Evolutionary conservation across 2,797 vertebrate genomes (phyloP).

Genomic region (Aplochiton taeniatus): DNA sequence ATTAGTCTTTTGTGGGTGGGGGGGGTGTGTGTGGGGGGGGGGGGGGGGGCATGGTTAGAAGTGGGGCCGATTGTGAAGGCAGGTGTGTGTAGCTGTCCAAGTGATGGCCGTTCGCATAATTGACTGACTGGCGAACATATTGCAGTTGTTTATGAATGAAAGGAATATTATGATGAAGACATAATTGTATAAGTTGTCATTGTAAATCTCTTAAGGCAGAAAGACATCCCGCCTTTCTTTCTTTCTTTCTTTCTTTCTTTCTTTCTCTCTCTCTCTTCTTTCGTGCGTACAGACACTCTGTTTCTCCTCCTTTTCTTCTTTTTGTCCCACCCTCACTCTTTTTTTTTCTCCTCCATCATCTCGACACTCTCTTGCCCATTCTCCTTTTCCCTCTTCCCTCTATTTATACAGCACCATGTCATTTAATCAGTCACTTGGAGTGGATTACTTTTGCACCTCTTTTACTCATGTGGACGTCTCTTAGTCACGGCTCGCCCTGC

Average conservation of each 20-base stretch:
- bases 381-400: constrained; percentile 34
- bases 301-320: background rate
- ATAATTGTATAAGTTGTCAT: constrained; percentile 24
- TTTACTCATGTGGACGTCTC: constrained; percentile 13
- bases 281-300: background rate
- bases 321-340: background rate
- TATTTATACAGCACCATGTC: constrained; percentile 36
- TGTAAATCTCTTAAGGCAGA: constrained; percentile 18
- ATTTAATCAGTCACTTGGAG: constrained; percentile 43
- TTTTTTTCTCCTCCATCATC: background rate
- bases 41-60: background rate
- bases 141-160: constrained; percentile 7
- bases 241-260: background rate
- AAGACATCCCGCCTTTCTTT: constrained; percentile 19
- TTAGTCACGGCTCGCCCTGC: constrained; percentile 31
- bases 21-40: no score
- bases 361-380: background rate
- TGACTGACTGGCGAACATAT: constrained; percentile 10
- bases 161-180: constrained; percentile 31
- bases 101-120: background rate
- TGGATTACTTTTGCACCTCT: constrained; percentile 35
- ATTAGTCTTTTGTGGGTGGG: constrained; percentile 41
- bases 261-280: background rate
- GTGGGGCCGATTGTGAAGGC: background rate
- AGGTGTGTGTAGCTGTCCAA: background rate